These are phyloP conservation scores for Asarcornis scutulata DNA, from an alignment of 2,113 vertebrate species.

Conservation along the genomic window DNA sequence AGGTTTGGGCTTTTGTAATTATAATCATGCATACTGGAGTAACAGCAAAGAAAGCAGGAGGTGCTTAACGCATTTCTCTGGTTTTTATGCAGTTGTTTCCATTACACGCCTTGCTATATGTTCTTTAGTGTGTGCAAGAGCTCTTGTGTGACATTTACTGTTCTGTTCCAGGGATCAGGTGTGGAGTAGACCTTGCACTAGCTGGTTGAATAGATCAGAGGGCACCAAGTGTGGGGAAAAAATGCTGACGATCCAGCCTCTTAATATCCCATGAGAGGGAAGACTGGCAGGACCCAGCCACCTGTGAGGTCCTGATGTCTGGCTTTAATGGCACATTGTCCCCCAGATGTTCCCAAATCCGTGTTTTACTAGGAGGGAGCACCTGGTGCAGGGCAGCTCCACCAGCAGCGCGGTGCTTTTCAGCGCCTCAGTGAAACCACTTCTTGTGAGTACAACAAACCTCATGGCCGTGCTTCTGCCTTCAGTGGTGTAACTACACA, in stretches of 20 bases:
- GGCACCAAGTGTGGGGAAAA: background rate
- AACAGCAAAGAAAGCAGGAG: background rate
- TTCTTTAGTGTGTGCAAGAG: background rate
- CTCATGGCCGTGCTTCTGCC: background rate
- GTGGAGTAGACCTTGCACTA: background rate
- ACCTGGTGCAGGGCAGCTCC: fast-evolving
- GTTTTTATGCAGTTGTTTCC: background rate
- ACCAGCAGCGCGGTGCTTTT: background rate
- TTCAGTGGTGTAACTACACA: background rate
- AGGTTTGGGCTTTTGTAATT: background rate
- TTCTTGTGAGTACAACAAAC: background rate
- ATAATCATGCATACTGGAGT: background rate
- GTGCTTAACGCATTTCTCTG: background rate
- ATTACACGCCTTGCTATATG: background rate
- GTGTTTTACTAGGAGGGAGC: background rate
- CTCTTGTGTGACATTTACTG: constrained; percentile 9
- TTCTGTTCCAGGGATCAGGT: background rate
- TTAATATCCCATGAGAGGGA: background rate
- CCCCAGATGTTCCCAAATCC: fast-evolving
- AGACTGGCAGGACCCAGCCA: background rate
- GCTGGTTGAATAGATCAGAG: background rate
- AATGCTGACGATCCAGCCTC: background rate
- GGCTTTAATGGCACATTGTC: background rate
- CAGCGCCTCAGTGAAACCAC: background rate
- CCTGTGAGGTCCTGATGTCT: background rate